phyloP scores from a whole-genome alignment of 2,113 vertebrate species.

The Gallinago paraguaiae region DNA sequence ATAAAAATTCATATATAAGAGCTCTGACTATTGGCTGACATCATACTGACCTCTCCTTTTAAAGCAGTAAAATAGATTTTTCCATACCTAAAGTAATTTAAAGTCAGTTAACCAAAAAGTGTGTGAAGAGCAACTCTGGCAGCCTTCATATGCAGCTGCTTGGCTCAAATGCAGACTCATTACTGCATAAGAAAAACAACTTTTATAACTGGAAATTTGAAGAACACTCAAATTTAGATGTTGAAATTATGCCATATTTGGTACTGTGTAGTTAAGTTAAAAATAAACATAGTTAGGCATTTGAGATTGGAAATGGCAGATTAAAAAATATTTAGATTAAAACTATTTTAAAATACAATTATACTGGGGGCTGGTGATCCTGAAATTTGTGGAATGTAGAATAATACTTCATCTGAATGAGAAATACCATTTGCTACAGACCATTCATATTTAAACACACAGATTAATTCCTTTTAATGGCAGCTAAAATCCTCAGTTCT shows the following conservation, averaged over 20 bases:
- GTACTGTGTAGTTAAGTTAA: conserved; percentile 30
- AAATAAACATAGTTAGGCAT: conserved; percentile 35
- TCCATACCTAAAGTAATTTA: conserved; percentile 49
- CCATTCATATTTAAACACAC: not conserved
- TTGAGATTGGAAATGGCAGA: not conserved
- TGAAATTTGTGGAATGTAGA: not conserved
- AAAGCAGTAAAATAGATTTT: conserved; percentile 47
- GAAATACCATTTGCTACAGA: not conserved
- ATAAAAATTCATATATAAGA: not conserved
- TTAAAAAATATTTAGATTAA: conserved; percentile 37
- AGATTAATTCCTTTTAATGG: not conserved
- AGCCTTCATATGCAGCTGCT: conserved; percentile 49
- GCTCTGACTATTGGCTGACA: conserved; percentile 40
- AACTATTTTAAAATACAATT: not conserved
- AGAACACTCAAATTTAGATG: conserved; percentile 44
- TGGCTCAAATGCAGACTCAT: conserved; percentile 55
- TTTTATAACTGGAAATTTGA: conserved; percentile 62
- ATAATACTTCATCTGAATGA: not conserved
- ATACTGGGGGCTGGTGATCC: not conserved
- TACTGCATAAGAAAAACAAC: conserved; percentile 52
- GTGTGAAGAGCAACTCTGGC: conserved; percentile 39
- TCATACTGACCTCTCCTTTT: conserved; percentile 23
- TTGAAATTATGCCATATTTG: conserved; percentile 52
- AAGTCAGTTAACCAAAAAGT: conserved; percentile 52
- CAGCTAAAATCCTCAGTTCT: not conserved